A percentile compares a stretch with the other conserved stretches of the same genome.
phyloP scores from a whole-genome alignment of 2,888 invertebrate species.

The Gonocerus acuteangulatus region DNA sequence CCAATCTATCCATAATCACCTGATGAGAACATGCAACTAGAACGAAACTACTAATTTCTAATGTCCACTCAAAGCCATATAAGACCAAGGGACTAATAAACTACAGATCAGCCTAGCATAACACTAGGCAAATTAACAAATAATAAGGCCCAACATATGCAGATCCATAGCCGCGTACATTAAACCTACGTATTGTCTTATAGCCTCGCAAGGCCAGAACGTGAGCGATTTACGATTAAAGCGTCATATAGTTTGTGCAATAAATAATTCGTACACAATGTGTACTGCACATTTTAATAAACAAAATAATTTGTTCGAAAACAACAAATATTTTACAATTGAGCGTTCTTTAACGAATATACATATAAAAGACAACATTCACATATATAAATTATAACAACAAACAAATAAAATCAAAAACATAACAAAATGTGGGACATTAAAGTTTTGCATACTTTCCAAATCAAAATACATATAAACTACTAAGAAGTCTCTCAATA shows the following conservation, averaged over 20 bases:
- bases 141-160: not conserved
- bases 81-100: constrained; percentile 15
- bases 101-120: not conserved
- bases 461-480: too few relatives aligned
- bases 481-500: too few relatives aligned
- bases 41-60: constrained; percentile 7
- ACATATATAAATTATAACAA: constrained; percentile 11
- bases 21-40: constrained; percentile 18
- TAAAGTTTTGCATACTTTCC: too few relatives aligned
- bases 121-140: not conserved
- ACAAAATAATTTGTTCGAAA: constrained; percentile 4
- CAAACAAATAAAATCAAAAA: constrained; percentile 12
- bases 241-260: constrained; percentile 19
- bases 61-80: constrained; percentile 17
- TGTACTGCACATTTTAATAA: not conserved
- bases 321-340: constrained; percentile 14
- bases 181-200: constrained; percentile 24
- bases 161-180: not conserved
- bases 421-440: not conserved
- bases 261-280: constrained; percentile 2
- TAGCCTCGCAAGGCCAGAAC: not conserved
- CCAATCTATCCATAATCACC: constrained; percentile 15
- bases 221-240: constrained; percentile 23
- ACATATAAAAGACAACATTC: constrained; percentile 3
- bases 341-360: constrained; percentile 7